These are phyloP conservation scores for Cataglyphis hispanica DNA, from an alignment of 1,140 invertebrate species.

Conservation along the genomic window DNA sequence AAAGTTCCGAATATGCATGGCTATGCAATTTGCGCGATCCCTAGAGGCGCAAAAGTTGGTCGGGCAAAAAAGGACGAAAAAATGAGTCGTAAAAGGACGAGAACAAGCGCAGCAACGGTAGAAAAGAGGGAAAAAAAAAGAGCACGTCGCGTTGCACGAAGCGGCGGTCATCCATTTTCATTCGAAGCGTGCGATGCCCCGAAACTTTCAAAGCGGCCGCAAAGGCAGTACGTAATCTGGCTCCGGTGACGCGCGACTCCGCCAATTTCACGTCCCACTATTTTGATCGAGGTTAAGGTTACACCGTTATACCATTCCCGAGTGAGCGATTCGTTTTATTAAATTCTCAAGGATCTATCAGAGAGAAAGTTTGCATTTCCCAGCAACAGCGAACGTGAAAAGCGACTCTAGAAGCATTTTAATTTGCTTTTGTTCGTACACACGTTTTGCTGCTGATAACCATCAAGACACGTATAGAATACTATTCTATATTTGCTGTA, in stretches of 20 bases:
- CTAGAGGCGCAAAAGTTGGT: constrained; percentile 71
- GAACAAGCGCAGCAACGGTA: constrained; percentile 44
- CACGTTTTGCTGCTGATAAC: constrained; percentile 18
- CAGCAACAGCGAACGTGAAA: constrained; percentile 38
- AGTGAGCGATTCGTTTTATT: constrained; percentile 58
- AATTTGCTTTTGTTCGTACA: constrained; percentile 48
- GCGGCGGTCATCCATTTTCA: constrained; percentile 69
- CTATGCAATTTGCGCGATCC: constrained; percentile 70
- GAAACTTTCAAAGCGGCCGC: constrained; percentile 59
- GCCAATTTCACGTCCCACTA: constrained; percentile 63
- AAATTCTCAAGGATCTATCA: constrained; percentile 52
- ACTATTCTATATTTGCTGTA: neutral
- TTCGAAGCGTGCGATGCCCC: constrained; percentile 63
- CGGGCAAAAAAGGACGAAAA: constrained; percentile 64
- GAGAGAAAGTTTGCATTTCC: constrained; percentile 55
- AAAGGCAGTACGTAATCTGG: constrained; percentile 63
- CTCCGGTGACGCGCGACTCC: constrained; percentile 47
- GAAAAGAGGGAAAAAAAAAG: constrained; percentile 31
- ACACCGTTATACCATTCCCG: constrained; percentile 61
- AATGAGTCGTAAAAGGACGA: constrained; percentile 63
- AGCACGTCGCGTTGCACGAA: constrained; percentile 53
- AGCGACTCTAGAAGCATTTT: constrained; percentile 54
- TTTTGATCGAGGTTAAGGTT: constrained; percentile 69
- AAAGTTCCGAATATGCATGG: constrained; percentile 75
- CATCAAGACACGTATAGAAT: constrained; percentile 13